A percentile compares a stretch with the other conserved stretches of the same genome.
Conservation (phyloP, 1,140 invertebrate species). For the Sarcophaga bullata region DNA sequence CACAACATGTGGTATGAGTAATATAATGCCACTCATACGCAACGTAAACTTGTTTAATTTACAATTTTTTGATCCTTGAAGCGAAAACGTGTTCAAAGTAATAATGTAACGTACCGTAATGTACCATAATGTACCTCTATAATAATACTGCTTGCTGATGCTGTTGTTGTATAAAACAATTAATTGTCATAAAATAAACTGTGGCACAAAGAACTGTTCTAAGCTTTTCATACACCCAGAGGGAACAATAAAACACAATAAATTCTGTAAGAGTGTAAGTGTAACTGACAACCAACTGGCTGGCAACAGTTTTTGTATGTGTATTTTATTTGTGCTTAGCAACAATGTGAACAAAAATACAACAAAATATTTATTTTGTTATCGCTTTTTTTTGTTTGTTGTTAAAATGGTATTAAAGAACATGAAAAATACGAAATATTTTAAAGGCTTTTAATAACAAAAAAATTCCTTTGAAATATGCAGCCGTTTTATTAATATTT, state of each 20-base stretch:
- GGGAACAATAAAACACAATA: neutral
- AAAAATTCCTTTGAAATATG: neutral
- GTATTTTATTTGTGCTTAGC: neutral
- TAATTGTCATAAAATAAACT: too few relatives aligned
- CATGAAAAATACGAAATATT: neutral
- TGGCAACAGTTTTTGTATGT: neutral
- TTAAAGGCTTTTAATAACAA: neutral
- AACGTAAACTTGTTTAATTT: neutral
- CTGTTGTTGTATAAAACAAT: too few relatives aligned
- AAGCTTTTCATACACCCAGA: neutral
- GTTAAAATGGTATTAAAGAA: neutral
- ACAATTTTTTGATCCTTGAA: neutral
- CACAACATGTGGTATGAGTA: neutral
- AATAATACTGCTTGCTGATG: too few relatives aligned
- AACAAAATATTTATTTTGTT: too few relatives aligned
- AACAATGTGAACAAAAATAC: neutral
- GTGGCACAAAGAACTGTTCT: too few relatives aligned
- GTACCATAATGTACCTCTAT: too few relatives aligned
- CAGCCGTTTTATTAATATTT: neutral
- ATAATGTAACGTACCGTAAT: neutral
- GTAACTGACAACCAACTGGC: constrained; percentile 13
- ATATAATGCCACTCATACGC: neutral
- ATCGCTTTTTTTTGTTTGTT: neutral
- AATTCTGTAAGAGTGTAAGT: neutral
- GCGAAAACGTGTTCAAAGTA: neutral